Conservation (phyloP, 2,888 invertebrate species). For the Erebia aethiops region DNA sequence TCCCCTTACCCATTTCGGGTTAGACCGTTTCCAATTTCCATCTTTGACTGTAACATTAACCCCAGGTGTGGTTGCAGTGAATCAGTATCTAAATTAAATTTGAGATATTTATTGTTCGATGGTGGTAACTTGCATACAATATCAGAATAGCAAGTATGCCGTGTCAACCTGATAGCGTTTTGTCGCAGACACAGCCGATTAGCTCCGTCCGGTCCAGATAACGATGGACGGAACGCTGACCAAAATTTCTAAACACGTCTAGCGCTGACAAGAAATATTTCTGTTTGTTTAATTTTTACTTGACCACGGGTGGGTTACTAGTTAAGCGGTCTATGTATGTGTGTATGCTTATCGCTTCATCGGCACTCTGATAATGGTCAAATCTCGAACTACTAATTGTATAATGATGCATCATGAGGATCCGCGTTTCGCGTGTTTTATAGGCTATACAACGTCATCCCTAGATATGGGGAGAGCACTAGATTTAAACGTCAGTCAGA, state of each 20-base stretch:
- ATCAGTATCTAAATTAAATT: not conserved
- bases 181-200: slow-evolving; percentile 70
- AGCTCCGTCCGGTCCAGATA: slow-evolving; percentile 77
- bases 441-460: too few species aligned
- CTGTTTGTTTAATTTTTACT: slow-evolving; percentile 35
- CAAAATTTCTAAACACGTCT: slow-evolving; percentile 54
- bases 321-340: not conserved
- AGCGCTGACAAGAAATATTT: slow-evolving; percentile 48
- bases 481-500: too few species aligned
- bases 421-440: too few species aligned
- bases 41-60: not conserved
- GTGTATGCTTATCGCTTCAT: not conserved
- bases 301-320: too few species aligned
- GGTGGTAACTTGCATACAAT: slow-evolving; percentile 6
- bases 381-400: not conserved
- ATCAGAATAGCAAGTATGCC: slow-evolving; percentile 43
- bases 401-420: not conserved
- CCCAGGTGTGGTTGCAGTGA: too few species aligned
- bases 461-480: too few species aligned
- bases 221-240: slow-evolving; percentile 74
- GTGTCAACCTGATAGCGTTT: slow-evolving; percentile 65
- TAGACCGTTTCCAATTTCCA: too few species aligned
- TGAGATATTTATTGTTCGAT: not conserved
- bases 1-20: too few species aligned
- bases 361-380: not conserved